These are phyloP conservation scores for Napeogenes sylphis DNA, from an alignment of 2,888 invertebrate species.

Conservation along the genomic window DNA sequence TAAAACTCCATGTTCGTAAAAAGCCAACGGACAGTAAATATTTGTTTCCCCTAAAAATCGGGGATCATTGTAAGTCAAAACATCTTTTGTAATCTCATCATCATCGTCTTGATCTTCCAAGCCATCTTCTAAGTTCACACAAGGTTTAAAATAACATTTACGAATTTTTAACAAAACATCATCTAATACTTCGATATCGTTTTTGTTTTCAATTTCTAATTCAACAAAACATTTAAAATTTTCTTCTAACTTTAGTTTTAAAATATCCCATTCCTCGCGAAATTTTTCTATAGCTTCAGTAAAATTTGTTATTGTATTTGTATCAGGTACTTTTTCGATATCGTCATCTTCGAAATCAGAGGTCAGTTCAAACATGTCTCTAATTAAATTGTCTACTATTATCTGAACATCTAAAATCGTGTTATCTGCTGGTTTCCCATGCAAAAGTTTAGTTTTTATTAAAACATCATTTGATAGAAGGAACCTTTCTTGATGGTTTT, in stretches of 20 bases:
- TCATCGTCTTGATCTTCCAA: constrained; percentile 43
- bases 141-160: constrained; percentile 49
- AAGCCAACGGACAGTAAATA: constrained; percentile 80
- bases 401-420: constrained; percentile 39
- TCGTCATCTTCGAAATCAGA: constrained; percentile 23
- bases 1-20: constrained; percentile 69
- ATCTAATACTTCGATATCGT: constrained; percentile 56
- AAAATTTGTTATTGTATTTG: constrained; percentile 38
- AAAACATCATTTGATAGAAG: constrained; percentile 52
- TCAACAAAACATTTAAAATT: constrained; percentile 55
- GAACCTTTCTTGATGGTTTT: constrained; percentile 52
- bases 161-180: constrained; percentile 58
- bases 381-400: constrained; percentile 41
- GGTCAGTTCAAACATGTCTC: constrained; percentile 28
- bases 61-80: constrained; percentile 47
- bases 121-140: constrained; percentile 46
- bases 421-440: constrained; percentile 31
- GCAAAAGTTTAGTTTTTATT: constrained; percentile 47
- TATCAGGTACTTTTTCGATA: constrained; percentile 24
- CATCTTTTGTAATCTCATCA: constrained; percentile 43
- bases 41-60: constrained; percentile 76
- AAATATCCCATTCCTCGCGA: constrained; percentile 57
- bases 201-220: constrained; percentile 67
- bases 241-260: constrained; percentile 66
- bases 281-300: constrained; percentile 53